Percentiles rank a stretch among this genome's conserved stretches.
These are phyloP conservation scores for Symphodus melops DNA, from an alignment of 2,113 vertebrate genomes.

Conservation along the genomic window DNA sequence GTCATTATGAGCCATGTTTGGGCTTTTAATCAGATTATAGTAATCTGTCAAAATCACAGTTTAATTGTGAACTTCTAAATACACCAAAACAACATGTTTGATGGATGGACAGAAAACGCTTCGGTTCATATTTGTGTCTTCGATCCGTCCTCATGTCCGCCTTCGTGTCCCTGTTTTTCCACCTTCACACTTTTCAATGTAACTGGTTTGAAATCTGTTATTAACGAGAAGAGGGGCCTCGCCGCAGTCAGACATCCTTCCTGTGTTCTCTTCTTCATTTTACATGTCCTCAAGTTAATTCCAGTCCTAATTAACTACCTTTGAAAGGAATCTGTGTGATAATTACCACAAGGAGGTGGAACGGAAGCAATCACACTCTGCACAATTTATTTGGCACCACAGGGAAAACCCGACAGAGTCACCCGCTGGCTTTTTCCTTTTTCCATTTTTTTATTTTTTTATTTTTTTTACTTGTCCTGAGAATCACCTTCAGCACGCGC, in stretches of 20 bases:
- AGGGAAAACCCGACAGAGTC: constrained; percentile 70
- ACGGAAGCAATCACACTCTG: constrained; percentile 76
- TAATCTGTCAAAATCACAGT: too few species aligned
- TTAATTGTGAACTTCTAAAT: not conserved
- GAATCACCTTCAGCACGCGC: constrained; percentile 61
- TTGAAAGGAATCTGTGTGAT: constrained; percentile 78
- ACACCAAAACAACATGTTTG: not conserved
- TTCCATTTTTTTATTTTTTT: not conserved
- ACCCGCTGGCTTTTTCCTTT: constrained; percentile 32
- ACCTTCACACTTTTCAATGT: constrained; percentile 34
- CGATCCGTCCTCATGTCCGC: constrained; percentile 17
- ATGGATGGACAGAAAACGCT: not conserved
- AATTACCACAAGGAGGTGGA: constrained; percentile 80
- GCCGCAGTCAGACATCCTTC: constrained; percentile 69
- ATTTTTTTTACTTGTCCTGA: constrained; percentile 38
- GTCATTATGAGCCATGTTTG: not conserved
- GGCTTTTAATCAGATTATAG: not conserved
- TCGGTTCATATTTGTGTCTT: not conserved
- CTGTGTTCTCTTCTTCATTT: constrained; percentile 76
- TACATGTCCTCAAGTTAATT: constrained; percentile 80
- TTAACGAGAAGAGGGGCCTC: constrained; percentile 52
- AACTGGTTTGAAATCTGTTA: constrained; percentile 55
- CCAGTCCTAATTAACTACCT: constrained; percentile 79
- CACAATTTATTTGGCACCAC: constrained; percentile 73
- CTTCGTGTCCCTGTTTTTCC: constrained; percentile 30